phyloP scores from a whole-genome alignment of 2,888 invertebrate species.

The Dasypolia templi region DNA sequence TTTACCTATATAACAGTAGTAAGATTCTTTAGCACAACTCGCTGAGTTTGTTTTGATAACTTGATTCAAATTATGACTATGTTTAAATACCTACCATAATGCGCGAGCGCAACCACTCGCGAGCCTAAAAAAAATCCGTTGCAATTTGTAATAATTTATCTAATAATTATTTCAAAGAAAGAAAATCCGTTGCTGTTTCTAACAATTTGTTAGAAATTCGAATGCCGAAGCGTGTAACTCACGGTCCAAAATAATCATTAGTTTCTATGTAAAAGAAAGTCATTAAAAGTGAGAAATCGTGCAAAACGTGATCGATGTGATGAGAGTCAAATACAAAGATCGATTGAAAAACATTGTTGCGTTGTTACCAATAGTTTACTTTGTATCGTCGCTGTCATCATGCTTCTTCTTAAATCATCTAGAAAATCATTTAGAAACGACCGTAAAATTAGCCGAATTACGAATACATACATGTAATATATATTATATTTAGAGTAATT shows the following conservation, averaged over 20 bases:
- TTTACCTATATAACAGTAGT: no score
- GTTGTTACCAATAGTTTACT: conserved; percentile 11
- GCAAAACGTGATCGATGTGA: conserved; percentile 15
- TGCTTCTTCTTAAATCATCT: background rate
- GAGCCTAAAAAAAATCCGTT: no score
- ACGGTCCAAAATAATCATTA: background rate
- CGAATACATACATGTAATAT: background rate
- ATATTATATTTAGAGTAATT: background rate
- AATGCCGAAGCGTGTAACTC: background rate
- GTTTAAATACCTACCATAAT: no score
- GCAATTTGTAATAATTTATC: no score
- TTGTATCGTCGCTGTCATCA: background rate
- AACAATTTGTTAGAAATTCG: background rate
- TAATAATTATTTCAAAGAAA: no score
- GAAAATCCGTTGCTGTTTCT: background rate
- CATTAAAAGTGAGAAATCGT: conserved; percentile 16
- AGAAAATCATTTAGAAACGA: background rate
- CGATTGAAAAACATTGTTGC: conserved; percentile 24
- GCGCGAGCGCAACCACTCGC: no score
- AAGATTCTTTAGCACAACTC: no score
- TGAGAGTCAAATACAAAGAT: conserved; percentile 12
- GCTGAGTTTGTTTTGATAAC: no score
- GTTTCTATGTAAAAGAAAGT: background rate
- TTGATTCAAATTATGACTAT: no score
- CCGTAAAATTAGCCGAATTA: background rate